A percentile compares a stretch with the other conserved stretches of the same genome.
phyloP scores from a whole-genome alignment of 2,113 vertebrate genomes.

The Nothobranchius furzeri region DNA sequence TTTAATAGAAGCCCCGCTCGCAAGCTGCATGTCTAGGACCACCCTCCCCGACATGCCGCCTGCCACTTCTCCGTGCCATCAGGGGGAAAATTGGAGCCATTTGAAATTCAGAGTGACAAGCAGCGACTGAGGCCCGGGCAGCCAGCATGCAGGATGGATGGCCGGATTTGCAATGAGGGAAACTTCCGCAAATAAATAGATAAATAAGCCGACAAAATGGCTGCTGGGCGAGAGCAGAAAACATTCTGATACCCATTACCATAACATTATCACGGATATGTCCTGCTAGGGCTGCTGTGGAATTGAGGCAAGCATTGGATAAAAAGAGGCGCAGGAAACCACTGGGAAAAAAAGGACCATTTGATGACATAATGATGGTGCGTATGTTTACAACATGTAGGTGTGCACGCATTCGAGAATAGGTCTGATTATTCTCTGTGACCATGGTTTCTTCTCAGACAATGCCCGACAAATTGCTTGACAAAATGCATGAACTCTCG shows the following conservation, averaged over 20 bases:
- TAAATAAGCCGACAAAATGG: constrained; percentile 60
- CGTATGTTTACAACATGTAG: constrained; percentile 15
- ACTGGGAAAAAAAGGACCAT: constrained; percentile 49
- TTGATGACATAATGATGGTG: constrained; percentile 45
- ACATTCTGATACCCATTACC: constrained; percentile 66
- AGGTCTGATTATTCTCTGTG: constrained; percentile 56
- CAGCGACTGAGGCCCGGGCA: constrained; percentile 66
- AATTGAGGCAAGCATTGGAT: constrained; percentile 59
- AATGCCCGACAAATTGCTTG: constrained; percentile 83
- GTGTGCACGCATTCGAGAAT: constrained; percentile 37
- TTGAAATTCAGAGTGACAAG: constrained; percentile 80
- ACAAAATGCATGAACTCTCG: constrained; percentile 45
- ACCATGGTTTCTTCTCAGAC: constrained; percentile 75
- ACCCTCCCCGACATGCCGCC: constrained; percentile 80
- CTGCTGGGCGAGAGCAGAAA: constrained; percentile 59
- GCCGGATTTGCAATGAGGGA: constrained; percentile 61
- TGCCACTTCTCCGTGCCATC: constrained; percentile 86
- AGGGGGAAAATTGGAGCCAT: constrained; percentile 87
- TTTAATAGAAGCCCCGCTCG: constrained; percentile 89
- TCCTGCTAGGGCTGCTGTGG: constrained; percentile 54
- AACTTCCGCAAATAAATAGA: constrained; percentile 65
- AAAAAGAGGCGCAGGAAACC: constrained; percentile 41
- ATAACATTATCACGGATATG: constrained; percentile 63
- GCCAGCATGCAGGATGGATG: constrained; percentile 66
- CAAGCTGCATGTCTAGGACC: constrained; percentile 70